These are phyloP conservation scores for Tenrec ecaudatus DNA, from an alignment of 2,113 vertebrate species.

Conservation along the genomic window DNA sequence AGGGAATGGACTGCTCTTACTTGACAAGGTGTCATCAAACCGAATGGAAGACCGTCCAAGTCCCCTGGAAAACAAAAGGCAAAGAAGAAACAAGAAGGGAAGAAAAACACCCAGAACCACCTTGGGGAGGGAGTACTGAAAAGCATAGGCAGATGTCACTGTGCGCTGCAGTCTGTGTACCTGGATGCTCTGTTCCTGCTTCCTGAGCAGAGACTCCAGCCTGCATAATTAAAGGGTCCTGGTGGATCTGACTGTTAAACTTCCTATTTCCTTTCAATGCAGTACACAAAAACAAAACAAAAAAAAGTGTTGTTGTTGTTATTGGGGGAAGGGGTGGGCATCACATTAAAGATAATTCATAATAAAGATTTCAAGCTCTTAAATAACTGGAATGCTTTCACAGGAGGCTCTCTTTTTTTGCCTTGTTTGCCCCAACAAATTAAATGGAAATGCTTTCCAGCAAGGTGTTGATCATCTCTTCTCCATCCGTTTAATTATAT, in stretches of 20 bases:
- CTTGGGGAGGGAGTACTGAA: neutral
- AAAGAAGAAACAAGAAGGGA: neutral
- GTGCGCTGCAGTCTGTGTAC: neutral
- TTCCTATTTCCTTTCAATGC: conserved; percentile 77
- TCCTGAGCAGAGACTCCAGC: conserved; percentile 34
- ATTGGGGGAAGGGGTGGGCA: neutral
- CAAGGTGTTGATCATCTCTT: conserved; percentile 57
- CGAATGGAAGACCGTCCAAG: conserved; percentile 43
- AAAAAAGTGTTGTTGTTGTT: too few species aligned
- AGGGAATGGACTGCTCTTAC: conserved; percentile 63
- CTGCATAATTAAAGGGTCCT: conserved; percentile 58
- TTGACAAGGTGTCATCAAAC: conserved; percentile 79
- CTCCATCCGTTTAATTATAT: neutral
- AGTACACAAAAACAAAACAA: neutral
- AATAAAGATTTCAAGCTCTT: conserved; percentile 77
- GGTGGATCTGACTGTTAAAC: conserved; percentile 44
- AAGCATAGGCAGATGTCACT: conserved; percentile 13
- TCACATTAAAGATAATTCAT: neutral
- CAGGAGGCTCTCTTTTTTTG: conserved; percentile 45
- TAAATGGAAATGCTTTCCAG: conserved; percentile 76
- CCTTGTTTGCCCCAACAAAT: conserved; percentile 67
- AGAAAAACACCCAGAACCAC: neutral
- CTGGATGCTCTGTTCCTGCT: neutral
- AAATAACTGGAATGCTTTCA: conserved; percentile 78
- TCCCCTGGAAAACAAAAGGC: neutral